Evolutionary conservation across 2,113 vertebrate species (phyloP), one percentile per base, ranked within the genome.

Genomic region (Regulus satrapa): DNA sequence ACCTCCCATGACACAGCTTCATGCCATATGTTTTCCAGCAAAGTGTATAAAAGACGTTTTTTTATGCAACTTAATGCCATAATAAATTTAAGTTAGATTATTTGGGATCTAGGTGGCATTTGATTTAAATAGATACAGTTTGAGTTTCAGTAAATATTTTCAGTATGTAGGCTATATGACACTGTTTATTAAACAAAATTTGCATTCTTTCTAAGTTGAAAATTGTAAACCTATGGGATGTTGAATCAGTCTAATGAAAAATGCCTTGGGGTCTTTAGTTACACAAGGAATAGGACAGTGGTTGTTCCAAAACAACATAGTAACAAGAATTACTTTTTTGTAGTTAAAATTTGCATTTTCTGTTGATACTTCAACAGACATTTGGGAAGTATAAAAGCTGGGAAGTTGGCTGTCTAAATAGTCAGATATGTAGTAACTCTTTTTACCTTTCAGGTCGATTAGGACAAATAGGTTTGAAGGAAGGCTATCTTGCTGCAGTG

Each of bases 391-490:
- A 25, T 74, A 23, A 66, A 87, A 85, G 28, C 41, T 7, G 46
- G 29, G 32, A 88, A 75, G 18, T 1, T 51, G 52, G 26, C 26
- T 82, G 19, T 61, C 36, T 74, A 26, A 56, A 54, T 49, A 62
- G 10, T 78, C 36, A 89, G 28, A 34, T 45, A 17, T 1, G 1
- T 26, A 61, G 23, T 85, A 83, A 69, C 28, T 21, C 16, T 49
- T 75, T n/a, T 80, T 77, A 77, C 76, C 36, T 85, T 94, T 67
- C 55, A 99, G 99, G 99, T 88, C 97, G 97, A 41, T 92, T 99
- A n/a, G 97, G 99, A 80, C 99, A 99, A 38, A 96, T 99, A 94
- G 99, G 99, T 76, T 96, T 99, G 79, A 99, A 98, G 93, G 98
- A 99, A 97, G 98, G 97, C 18, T 98, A 84, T 80, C 92, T 97